Base-by-base conservation (phyloP, 2,888 invertebrate genomes). In the Calephelis perditalis region DNA sequence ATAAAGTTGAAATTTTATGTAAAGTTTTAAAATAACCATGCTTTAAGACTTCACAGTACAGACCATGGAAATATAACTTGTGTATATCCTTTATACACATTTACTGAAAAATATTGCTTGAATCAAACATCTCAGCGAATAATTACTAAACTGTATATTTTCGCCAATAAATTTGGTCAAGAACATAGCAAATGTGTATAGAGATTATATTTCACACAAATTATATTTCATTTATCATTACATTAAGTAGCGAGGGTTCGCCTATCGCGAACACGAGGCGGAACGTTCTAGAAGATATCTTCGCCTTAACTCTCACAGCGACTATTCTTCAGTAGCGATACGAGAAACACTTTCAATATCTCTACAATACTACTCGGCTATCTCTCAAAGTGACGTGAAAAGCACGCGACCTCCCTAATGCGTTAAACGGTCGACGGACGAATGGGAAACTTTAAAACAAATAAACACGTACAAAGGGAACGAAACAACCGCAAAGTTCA, bases 241-340 rank as follows among this genome's bases (percentile, higher is more conserved):
- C 26, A 52, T 52, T 52, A 52, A 35, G 35, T 52, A 49, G 49
- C 12, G 8, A 15, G 26, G 35, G 52, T 26, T 52, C 52, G 35
- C 52, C 52, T 52, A 35, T 52, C 15, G 52, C 52, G 52, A 52
- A 52, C 52, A 52, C 52, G 5, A 52, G 52, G 52, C 52, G 49
- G 49, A 49, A 49, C 49, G 49, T 26, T 49, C 49, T 49, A 49
- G 49, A 49, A 9, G 49, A 15, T 49, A 26, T 47, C 49, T 49
- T 49, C 49, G 49, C 49, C 49, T 26, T 49, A 49, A 49, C 49
- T 77, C 77, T 82, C 79, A 80, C 81, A 81, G 82, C 82, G 82
- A 79, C 83, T 82, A 86, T 78, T 78, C 85, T 84, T 62, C 12
- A 85, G 81, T 80, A 49, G 49, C 15, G 26, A 49, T 49, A 49